phyloP scores from a whole-genome alignment of 2,888 invertebrate species.

The Phragmatobia fuliginosa region DNA sequence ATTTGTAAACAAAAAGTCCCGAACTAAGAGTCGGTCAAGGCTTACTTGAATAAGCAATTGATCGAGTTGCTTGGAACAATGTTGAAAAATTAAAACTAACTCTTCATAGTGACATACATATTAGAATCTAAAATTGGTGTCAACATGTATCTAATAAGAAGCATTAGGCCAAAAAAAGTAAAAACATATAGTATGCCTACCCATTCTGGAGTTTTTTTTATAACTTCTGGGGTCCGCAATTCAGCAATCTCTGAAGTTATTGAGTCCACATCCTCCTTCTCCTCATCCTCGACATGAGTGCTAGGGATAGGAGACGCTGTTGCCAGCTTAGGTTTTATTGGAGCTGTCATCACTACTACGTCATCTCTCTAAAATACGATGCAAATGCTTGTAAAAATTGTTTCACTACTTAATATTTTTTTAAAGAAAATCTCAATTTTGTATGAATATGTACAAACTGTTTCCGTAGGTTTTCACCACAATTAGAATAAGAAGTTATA shows the following conservation, averaged over 20 bases:
- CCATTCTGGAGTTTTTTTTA: constrained; percentile 68
- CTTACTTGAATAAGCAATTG: not conserved
- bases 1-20: not conserved
- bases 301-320: constrained; percentile 37
- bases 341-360: constrained; percentile 36
- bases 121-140: not conserved
- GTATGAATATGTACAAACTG: not conserved
- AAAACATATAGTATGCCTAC: constrained; percentile 50
- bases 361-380: constrained; percentile 51
- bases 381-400: not conserved
- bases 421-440: not conserved
- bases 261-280: constrained; percentile 64
- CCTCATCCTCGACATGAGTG: constrained; percentile 24
- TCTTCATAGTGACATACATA: not conserved
- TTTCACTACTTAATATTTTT: not conserved
- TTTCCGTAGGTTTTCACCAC: not conserved
- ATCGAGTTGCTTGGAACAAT: not conserved
- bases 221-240: constrained; percentile 60
- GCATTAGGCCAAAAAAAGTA: constrained; percentile 4
- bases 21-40: not conserved
- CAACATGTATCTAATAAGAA: constrained; percentile 14
- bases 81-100: not conserved
- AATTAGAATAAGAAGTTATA: not conserved
- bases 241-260: constrained; percentile 71
- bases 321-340: constrained; percentile 50